Percentiles rank a stretch among this genome's conserved stretches.
phyloP scores from a whole-genome alignment of 2,113 vertebrate species.

The Pelecanoides urinatrix region DNA sequence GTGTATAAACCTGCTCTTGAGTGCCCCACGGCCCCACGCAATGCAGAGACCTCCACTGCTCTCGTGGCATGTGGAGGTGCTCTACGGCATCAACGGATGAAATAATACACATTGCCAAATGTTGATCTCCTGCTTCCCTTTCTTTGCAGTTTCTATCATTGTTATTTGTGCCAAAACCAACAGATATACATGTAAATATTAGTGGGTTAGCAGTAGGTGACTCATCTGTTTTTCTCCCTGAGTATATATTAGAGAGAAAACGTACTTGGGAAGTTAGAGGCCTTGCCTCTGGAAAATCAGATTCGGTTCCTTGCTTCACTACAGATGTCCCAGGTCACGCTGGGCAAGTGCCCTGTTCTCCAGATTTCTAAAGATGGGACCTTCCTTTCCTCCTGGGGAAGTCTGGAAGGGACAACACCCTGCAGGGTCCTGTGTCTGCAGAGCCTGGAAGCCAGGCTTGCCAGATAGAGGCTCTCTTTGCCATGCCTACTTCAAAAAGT shows the following conservation, averaged over 20 bases:
- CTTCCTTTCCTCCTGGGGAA: neutral
- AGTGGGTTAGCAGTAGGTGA: neutral
- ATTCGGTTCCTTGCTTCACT: neutral
- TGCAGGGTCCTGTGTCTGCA: neutral
- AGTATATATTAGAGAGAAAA: neutral
- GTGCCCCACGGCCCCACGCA: accelerated
- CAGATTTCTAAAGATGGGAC: neutral
- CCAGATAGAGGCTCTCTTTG: neutral
- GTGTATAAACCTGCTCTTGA: neutral
- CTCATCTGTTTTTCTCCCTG: neutral
- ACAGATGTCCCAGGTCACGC: neutral
- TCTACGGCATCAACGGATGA: neutral
- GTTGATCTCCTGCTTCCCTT: neutral
- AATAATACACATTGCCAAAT: neutral
- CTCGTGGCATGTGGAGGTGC: neutral
- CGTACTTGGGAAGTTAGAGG: neutral
- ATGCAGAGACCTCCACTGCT: neutral
- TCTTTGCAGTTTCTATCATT: neutral
- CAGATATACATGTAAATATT: neutral
- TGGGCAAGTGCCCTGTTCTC: neutral
- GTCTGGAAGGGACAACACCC: neutral
- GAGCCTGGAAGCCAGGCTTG: neutral
- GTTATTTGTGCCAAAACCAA: neutral
- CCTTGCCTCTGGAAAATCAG: neutral
- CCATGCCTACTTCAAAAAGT: neutral